Evolutionary conservation across 2,888 invertebrate species (phyloP).

Genomic region (Dasysyrphus albostriatus): DNA sequence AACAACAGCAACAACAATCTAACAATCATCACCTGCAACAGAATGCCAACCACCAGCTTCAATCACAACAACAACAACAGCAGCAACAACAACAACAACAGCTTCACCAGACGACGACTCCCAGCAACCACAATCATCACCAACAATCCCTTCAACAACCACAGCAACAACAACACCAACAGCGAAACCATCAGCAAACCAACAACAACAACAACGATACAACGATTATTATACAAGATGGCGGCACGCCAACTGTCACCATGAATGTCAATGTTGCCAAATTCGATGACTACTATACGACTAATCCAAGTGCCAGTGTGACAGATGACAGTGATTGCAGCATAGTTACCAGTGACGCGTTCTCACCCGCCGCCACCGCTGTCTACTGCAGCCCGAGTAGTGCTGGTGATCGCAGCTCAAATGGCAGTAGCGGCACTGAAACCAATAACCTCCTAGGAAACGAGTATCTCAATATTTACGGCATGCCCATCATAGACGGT

Average conservation of each 20-base stretch:
- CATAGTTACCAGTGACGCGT: slow-evolving; percentile 77
- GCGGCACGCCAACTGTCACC: slow-evolving; percentile 78
- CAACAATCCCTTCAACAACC: slow-evolving; percentile 46
- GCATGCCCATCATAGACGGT: slow-evolving; percentile 38
- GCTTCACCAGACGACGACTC: slow-evolving; percentile 73
- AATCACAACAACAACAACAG: slow-evolving; percentile 54
- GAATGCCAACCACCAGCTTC: slow-evolving; percentile 62
- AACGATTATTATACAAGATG: slow-evolving; percentile 30
- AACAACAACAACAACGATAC: slow-evolving; percentile 15
- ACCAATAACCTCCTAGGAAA: slow-evolving; percentile 21
- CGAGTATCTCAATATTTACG: slow-evolving; percentile 32
- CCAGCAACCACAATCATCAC: slow-evolving; percentile 75
- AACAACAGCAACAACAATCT: slow-evolving; percentile 42
- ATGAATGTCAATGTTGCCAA: slow-evolving; percentile 82
- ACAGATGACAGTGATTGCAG: slow-evolving; percentile 80
- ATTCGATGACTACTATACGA: slow-evolving; percentile 77
- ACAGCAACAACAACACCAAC: slow-evolving; percentile 39
- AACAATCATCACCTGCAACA: slow-evolving; percentile 66
- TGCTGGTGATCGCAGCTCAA: slow-evolving; percentile 57
- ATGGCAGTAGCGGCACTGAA: slow-evolving; percentile 44
- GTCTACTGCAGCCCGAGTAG: slow-evolving; percentile 56
- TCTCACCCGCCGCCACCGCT: slow-evolving; percentile 35
- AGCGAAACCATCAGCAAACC: slow-evolving; percentile 39
- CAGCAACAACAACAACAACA: slow-evolving; percentile 57
- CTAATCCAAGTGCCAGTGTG: slow-evolving; percentile 79